These are phyloP conservation scores for Agrotis puta DNA, from an alignment of 2,888 invertebrate genomes.

Conservation along the genomic window DNA sequence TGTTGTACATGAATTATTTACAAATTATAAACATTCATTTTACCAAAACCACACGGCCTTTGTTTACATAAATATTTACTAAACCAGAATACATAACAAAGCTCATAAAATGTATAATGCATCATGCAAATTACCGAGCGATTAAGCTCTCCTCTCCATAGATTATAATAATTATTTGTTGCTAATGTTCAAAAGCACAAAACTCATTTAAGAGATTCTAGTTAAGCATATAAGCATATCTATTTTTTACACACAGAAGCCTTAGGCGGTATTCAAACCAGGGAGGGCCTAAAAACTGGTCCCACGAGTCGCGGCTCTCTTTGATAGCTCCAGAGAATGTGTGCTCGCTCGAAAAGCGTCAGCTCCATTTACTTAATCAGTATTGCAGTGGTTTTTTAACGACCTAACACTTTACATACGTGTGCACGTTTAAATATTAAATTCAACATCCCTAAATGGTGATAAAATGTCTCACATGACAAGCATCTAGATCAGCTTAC, in stretches of 20 bases:
- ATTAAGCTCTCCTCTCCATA: conserved; percentile 39
- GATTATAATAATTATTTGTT: conserved; percentile 54
- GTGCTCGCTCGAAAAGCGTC: conserved; percentile 72
- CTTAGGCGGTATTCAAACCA: conserved; percentile 77
- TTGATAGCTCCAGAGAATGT: conserved; percentile 73
- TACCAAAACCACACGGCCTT: conserved; percentile 29
- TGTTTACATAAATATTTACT: conserved; percentile 32
- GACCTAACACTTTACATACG: conserved; percentile 43
- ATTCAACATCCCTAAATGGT: conserved; percentile 27
- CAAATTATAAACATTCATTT: conserved; percentile 15
- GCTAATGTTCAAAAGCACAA: conserved; percentile 60
- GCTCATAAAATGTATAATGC: conserved; percentile 27
- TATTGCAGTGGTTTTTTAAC: conserved; percentile 61
- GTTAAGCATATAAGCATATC: conserved; percentile 66
- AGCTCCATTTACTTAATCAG: conserved; percentile 77
- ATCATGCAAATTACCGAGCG: conserved; percentile 41
- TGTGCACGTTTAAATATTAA: conserved; percentile 32
- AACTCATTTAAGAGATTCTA: conserved; percentile 60
- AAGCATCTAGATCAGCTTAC: conserved; percentile 43
- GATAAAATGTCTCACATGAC: conserved; percentile 38
- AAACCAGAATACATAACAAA: conserved; percentile 12
- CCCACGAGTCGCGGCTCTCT: conserved; percentile 76
- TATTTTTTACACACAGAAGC: conserved; percentile 73
- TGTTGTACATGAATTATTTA: conserved; percentile 24
- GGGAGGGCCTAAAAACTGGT: conserved; percentile 80